phyloP scores from a whole-genome alignment of 1,140 invertebrate genomes.

The Oryzaephilus surinamensis region DNA sequence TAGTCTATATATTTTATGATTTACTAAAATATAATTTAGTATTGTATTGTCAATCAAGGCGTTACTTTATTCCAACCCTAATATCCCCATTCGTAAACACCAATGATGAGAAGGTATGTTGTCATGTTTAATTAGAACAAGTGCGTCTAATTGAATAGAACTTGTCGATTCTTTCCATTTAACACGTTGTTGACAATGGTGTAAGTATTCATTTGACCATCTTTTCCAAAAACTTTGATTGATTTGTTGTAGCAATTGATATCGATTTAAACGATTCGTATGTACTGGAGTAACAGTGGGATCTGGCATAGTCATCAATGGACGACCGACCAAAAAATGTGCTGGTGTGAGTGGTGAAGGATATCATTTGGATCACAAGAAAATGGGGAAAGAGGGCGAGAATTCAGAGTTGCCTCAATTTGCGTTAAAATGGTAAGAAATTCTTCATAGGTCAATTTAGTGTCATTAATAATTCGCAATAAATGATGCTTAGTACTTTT shows the following conservation, averaged over 20 bases:
- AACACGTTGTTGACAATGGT: conserved; percentile 17
- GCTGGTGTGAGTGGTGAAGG: conserved; percentile 21
- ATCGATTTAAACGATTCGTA: conserved; percentile 5
- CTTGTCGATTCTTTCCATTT: conserved; percentile 17
- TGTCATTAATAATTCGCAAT: too few species aligned
- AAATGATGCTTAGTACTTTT: too few species aligned
- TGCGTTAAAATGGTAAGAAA: too few species aligned
- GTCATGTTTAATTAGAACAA: conserved; percentile 18
- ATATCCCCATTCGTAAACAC: too few species aligned
- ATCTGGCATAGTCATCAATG: conserved; percentile 26
- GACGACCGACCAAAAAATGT: too few species aligned
- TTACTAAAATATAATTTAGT: too few species aligned
- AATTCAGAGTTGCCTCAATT: too few species aligned
- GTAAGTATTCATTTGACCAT: conserved; percentile 24
- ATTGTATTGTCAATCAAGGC: too few species aligned
- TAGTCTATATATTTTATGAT: too few species aligned
- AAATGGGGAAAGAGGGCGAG: conserved; percentile 22
- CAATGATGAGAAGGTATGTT: conserved; percentile 14
- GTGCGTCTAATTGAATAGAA: conserved; percentile 10
- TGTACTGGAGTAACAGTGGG: conserved; percentile 10
- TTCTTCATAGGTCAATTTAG: too few species aligned
- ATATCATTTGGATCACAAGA: conserved; percentile 17
- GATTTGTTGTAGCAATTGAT: conserved; percentile 9
- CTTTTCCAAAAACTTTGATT: conserved; percentile 25
- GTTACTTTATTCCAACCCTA: too few species aligned